These are phyloP conservation scores for Chaetops frenatus DNA, from an alignment of 2,113 vertebrate species.

Conservation along the genomic window DNA sequence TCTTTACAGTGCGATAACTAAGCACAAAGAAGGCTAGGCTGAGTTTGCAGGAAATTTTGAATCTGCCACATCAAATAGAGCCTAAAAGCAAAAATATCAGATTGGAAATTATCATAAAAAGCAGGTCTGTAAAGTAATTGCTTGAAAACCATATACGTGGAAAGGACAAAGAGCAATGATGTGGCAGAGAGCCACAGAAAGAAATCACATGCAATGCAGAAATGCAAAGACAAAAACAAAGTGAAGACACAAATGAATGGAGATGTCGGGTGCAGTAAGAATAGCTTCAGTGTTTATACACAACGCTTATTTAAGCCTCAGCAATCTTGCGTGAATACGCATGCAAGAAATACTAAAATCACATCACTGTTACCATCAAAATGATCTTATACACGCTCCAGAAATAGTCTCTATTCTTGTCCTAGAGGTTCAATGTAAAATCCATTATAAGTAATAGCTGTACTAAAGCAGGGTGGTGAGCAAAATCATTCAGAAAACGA, in stretches of 20 bases:
- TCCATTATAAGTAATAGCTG: not conserved
- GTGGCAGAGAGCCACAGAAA: not conserved
- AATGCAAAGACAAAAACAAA: not conserved
- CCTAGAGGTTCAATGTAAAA: not conserved
- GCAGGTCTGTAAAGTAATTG: not conserved
- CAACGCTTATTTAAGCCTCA: not conserved
- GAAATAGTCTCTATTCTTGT: not conserved
- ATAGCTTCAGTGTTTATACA: not conserved
- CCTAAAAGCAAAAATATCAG: not conserved
- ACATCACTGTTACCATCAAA: not conserved
- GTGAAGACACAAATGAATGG: not conserved
- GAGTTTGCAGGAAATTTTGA: not conserved
- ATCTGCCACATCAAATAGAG: not conserved
- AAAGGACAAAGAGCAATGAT: not conserved
- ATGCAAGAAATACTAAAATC: not conserved
- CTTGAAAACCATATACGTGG: not conserved
- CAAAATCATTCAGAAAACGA: not conserved
- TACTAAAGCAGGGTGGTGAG: accelerated
- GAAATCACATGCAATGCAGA: not conserved
- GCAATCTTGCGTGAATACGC: not conserved
- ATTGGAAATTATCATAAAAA: not conserved
- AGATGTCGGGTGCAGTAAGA: not conserved
- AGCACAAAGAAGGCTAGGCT: not conserved
- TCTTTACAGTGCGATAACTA: not conserved
- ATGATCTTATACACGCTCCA: not conserved